Evolutionary conservation across 1,140 invertebrate genomes (phyloP).

Genomic region (Rhizoglyphus robini): DNA sequence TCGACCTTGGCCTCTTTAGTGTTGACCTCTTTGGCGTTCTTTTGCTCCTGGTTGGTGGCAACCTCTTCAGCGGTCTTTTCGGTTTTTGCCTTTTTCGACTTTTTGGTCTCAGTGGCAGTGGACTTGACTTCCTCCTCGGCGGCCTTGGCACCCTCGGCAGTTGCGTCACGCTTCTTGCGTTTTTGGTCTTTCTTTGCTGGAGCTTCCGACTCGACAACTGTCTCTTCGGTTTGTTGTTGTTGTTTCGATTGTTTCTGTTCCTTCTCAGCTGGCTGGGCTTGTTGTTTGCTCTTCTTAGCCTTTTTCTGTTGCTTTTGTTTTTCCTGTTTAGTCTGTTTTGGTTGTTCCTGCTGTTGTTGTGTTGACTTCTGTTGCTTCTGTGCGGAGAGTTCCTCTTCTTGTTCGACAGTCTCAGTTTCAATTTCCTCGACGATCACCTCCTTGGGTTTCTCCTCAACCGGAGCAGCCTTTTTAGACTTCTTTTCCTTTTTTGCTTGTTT

Average conservation of each 20-base stretch:
- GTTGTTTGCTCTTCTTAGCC: not conserved
- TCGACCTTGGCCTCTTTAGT: not conserved
- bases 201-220: not conserved
- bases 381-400: not conserved
- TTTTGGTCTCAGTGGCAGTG: not conserved
- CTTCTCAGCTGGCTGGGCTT: not conserved
- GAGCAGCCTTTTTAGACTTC: too few relatives aligned
- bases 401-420: not conserved
- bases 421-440: constrained; percentile 8
- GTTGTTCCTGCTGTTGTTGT: not conserved
- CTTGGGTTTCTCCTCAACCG: not conserved
- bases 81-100: constrained; percentile 1
- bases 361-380: not conserved
- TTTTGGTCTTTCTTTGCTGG: not conserved
- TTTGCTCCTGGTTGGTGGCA: not conserved
- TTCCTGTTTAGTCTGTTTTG: not conserved
- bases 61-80: not conserved
- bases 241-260: not conserved
- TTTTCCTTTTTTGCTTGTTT: too few relatives aligned
- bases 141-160: too few relatives aligned
- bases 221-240: not conserved
- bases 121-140: not conserved
- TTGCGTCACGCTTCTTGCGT: not conserved
- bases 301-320: not conserved
- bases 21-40: not conserved